Evolutionary conservation across 2,797 vertebrate species (phyloP).

Genomic region (Eidolon dupreanum): DNA sequence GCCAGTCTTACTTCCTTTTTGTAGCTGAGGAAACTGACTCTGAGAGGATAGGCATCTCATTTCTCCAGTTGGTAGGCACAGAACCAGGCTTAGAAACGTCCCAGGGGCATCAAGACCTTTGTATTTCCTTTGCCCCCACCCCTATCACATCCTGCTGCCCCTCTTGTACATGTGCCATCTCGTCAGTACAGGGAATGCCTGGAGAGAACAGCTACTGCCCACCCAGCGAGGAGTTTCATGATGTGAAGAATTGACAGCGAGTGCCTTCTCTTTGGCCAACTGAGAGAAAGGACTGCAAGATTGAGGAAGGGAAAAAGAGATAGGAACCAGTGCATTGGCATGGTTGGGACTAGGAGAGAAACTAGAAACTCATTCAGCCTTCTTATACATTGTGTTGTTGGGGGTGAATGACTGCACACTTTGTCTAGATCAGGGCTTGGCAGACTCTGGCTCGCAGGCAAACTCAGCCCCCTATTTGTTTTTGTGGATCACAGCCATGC

Average conservation of each 20-base stretch:
- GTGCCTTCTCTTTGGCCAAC: background rate
- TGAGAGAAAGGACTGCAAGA: background rate
- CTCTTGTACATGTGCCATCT: background rate
- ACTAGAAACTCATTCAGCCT: background rate
- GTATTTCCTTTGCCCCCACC: background rate
- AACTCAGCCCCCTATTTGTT: background rate
- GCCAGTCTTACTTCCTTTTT: background rate
- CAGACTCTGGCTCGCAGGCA: background rate
- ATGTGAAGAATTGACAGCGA: background rate
- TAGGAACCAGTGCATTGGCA: background rate
- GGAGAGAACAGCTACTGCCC: background rate
- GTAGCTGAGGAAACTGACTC: background rate
- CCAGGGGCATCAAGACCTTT: background rate
- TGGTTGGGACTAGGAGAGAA: background rate
- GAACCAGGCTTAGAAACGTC: background rate
- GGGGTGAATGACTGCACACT: background rate
- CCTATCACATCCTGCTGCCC: background rate
- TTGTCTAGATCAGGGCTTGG: background rate
- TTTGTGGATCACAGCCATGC: background rate
- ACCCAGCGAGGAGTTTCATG: background rate
- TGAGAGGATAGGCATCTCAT: background rate
- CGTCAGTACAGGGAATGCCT: background rate
- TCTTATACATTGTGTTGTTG: conserved; percentile 12
- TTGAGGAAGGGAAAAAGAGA: background rate
- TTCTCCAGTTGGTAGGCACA: background rate